These are phyloP conservation scores for Cyphomyrus discorhynchus DNA, from an alignment of 2,113 vertebrate genomes.

Conservation along the genomic window DNA sequence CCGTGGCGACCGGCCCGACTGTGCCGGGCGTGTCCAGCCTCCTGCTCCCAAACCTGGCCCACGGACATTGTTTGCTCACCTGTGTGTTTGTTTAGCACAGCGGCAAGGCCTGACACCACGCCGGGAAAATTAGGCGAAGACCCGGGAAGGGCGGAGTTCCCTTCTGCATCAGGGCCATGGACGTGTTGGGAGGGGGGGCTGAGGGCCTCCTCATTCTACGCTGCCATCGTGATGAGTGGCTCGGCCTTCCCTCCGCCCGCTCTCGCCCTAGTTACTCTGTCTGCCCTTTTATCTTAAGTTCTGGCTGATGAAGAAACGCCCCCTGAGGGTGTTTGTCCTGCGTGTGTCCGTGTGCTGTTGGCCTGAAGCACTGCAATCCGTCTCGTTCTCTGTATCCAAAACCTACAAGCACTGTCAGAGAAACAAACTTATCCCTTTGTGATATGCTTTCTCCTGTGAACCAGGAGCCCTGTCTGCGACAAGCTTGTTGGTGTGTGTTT, in stretches of 20 bases:
- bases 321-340: background rate
- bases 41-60: background rate
- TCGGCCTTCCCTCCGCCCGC: background rate
- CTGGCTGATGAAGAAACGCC: background rate
- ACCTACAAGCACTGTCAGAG: background rate
- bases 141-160: background rate
- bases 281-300: constrained; percentile 1
- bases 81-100: background rate
- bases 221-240: background rate
- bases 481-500: background rate
- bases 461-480: background rate
- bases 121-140: background rate
- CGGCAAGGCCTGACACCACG: background rate
- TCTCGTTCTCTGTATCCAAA: background rate
- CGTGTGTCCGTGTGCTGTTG: background rate
- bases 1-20: background rate
- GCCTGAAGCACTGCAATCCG: background rate
- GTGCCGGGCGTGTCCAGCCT: background rate
- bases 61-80: background rate
- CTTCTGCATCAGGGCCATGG: background rate
- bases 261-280: background rate
- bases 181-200: background rate
- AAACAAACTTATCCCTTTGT: background rate
- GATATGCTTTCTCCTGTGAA: background rate
- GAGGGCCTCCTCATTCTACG: background rate